A percentile compares a stretch with the other conserved stretches of the same genome.
These are phyloP conservation scores for Mergus octosetaceus DNA, from an alignment of 2,797 vertebrate genomes.

Conservation along the genomic window DNA sequence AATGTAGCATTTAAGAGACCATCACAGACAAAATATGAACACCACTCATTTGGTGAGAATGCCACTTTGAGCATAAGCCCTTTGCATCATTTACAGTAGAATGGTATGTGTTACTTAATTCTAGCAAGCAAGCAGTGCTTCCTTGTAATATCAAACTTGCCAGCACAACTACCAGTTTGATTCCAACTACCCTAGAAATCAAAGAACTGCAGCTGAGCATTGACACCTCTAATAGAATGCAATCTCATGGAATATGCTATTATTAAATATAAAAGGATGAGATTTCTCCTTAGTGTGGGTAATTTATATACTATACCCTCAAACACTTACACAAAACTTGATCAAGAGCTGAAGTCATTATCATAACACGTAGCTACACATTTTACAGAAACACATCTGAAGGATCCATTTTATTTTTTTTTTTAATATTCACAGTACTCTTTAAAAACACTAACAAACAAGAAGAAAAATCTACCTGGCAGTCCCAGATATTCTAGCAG, in stretches of 20 bases:
- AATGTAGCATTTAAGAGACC: not conserved
- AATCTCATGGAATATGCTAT: not conserved
- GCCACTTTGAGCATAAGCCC: not conserved
- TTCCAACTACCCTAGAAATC: not conserved
- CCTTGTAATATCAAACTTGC: no score
- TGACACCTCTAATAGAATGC: fast-evolving
- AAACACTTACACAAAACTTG: not conserved
- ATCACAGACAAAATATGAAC: not conserved
- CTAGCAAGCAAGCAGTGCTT: not conserved
- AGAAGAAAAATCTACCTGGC: not conserved
- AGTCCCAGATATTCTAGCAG: not conserved
- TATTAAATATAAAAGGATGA: not conserved
- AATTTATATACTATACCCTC: not conserved
- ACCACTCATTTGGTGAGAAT: not conserved
- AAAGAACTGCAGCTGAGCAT: not conserved
- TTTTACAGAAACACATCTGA: not conserved
- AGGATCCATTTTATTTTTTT: not conserved
- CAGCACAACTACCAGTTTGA: not conserved
- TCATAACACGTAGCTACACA: not conserved
- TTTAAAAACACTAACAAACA: not conserved
- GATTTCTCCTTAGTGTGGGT: not conserved
- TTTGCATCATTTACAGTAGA: not conserved
- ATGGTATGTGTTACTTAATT: not conserved
- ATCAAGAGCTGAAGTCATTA: not conserved
- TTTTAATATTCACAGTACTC: not conserved